These are phyloP conservation scores for Brenthis ino DNA, from an alignment of 2,888 invertebrate species.

Conservation along the genomic window DNA sequence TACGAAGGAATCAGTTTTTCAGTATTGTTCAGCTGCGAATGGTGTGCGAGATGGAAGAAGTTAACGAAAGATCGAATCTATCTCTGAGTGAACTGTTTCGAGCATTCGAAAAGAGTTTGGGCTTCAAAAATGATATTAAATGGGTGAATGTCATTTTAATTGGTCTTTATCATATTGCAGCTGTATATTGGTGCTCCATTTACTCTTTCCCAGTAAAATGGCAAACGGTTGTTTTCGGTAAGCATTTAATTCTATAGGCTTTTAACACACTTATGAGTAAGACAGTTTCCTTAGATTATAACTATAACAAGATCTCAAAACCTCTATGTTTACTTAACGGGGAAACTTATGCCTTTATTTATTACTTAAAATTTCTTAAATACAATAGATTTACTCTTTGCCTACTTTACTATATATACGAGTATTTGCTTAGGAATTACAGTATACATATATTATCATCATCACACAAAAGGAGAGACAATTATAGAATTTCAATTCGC, in stretches of 20 bases:
- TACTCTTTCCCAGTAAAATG: slow-evolving; percentile 71
- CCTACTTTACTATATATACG: too few species aligned
- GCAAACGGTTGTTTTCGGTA: slow-evolving; percentile 71
- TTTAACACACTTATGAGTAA: not conserved
- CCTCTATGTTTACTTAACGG: not conserved
- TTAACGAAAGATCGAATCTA: slow-evolving; percentile 44
- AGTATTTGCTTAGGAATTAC: too few species aligned
- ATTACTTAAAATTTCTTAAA: too few species aligned
- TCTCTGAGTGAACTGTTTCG: slow-evolving; percentile 59
- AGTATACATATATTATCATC: too few species aligned
- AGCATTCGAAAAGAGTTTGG: slow-evolving; percentile 63
- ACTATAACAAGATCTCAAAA: not conserved
- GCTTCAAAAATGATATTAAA: slow-evolving; percentile 74
- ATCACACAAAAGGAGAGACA: too few species aligned
- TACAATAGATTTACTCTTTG: too few species aligned
- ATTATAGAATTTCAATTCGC: too few species aligned
- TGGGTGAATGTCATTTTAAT: slow-evolving; percentile 67
- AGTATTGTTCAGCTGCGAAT: not conserved
- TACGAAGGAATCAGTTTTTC: not conserved
- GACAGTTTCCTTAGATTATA: too few species aligned
- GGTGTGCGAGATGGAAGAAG: slow-evolving; percentile 44
- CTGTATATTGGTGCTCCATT: slow-evolving; percentile 68
- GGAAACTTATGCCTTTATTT: too few species aligned
- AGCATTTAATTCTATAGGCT: slow-evolving; percentile 41
- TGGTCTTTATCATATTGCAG: slow-evolving; percentile 63